Percentiles rank a stretch among this genome's conserved stretches.
These are phyloP conservation scores for Poecilia gillii DNA, from an alignment of 2,797 vertebrate genomes.

Conservation along the genomic window DNA sequence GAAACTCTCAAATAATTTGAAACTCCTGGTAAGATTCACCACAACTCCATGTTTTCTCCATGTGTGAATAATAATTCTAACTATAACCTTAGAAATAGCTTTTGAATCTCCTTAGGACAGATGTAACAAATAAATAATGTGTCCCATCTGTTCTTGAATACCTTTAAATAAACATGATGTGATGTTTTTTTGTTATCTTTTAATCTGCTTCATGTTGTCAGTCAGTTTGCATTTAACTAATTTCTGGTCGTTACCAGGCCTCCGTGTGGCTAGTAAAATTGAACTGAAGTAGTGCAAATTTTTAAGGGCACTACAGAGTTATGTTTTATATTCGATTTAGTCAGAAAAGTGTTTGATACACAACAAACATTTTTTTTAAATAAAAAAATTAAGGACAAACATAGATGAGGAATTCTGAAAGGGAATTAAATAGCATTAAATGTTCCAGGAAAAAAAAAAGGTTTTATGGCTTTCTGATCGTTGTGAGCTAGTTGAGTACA, in stretches of 20 bases:
- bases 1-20: not conserved
- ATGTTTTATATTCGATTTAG: not conserved
- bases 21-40: not conserved
- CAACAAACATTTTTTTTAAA: not conserved
- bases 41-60: not conserved
- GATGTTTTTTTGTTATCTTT: not conserved
- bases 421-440: conserved; percentile 14
- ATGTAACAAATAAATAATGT: not conserved
- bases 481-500: conserved; percentile 68
- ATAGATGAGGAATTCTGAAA: conserved; percentile 16
- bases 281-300: not conserved
- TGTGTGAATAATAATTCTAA: not conserved
- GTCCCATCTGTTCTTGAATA: not conserved
- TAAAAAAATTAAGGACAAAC: conserved; percentile 15
- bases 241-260: not conserved
- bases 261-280: not conserved
- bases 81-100: not conserved
- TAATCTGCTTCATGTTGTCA: not conserved
- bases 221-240: not conserved
- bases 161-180: not conserved
- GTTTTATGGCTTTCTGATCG: conserved; percentile 57
- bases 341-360: not conserved
- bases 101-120: too few relatives aligned
- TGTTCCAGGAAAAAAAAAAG: conserved; percentile 43
- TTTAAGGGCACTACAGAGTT: not conserved